Evolutionary conservation across 2,113 vertebrate genomes (phyloP).

Genomic region (Pitta sordida): DNA sequence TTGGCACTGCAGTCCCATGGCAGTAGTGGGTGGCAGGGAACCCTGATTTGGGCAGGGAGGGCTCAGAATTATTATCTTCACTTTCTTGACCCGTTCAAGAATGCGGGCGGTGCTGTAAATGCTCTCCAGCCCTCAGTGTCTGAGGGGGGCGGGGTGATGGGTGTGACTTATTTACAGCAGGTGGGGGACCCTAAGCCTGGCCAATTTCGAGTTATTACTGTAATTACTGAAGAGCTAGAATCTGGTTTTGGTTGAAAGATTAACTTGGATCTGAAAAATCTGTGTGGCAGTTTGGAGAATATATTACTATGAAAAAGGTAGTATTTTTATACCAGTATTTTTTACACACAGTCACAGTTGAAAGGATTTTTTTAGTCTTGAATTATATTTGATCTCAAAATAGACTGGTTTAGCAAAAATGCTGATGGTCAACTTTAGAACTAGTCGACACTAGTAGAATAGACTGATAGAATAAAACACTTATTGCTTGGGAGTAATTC

Average conservation of each 20-base stretch:
- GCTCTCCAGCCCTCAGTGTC: too few relatives aligned
- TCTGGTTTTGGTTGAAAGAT: neutral
- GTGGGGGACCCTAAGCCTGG: too few relatives aligned
- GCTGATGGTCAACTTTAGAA: neutral
- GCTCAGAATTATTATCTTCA: too few relatives aligned
- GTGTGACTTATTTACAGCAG: too few relatives aligned
- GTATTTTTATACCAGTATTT: neutral
- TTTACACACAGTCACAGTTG: neutral
- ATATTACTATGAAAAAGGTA: neutral
- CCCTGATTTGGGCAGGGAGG: too few relatives aligned
- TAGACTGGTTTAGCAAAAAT: neutral
- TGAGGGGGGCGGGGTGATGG: too few relatives aligned
- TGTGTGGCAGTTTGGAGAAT: neutral
- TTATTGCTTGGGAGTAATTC: neutral
- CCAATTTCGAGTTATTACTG: too few relatives aligned
- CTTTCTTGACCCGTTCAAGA: too few relatives aligned
- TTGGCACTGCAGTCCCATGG: too few relatives aligned
- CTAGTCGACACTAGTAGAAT: neutral
- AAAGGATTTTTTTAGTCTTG: neutral
- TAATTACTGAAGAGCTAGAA: too few relatives aligned
- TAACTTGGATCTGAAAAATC: neutral
- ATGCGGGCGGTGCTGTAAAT: too few relatives aligned
- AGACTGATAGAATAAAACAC: neutral
- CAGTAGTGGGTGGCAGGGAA: too few relatives aligned
- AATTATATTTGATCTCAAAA: neutral